These are phyloP conservation scores for Tauraco erythrolophus DNA, from an alignment of 2,113 vertebrate genomes.

Conservation along the genomic window DNA sequence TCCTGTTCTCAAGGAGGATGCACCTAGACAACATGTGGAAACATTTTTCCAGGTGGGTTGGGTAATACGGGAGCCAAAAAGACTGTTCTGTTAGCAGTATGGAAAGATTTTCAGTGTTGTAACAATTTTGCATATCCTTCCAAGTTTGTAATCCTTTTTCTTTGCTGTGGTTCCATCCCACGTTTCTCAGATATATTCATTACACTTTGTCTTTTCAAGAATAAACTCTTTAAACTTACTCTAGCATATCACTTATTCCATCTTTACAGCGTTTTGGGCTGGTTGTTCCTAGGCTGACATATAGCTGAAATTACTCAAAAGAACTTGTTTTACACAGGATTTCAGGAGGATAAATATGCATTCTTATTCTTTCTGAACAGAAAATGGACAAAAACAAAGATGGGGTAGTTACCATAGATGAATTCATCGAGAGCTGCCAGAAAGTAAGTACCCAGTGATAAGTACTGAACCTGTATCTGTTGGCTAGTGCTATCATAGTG, in stretches of 20 bases:
- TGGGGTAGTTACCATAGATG: conserved; percentile 98
- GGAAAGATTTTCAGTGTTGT: neutral
- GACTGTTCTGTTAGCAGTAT: neutral
- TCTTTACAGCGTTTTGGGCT: neutral
- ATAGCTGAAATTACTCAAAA: neutral
- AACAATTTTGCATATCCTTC: neutral
- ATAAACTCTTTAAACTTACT: neutral
- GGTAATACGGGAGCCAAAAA: neutral
- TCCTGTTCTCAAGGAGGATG: conserved; percentile 93
- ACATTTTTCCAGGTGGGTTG: conserved; percentile 92
- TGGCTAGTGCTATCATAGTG: neutral
- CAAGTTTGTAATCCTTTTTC: neutral
- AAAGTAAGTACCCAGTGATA: conserved; percentile 83
- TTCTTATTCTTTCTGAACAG: conserved; percentile 75
- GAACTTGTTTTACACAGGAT: neutral
- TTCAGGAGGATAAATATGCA: neutral
- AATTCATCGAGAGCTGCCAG: conserved; percentile 99
- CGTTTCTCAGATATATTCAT: neutral
- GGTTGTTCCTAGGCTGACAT: neutral
- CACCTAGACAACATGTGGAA: conserved; percentile 94
- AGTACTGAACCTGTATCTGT: neutral
- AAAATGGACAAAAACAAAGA: conserved; percentile 99
- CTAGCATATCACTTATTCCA: neutral
- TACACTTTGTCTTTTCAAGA: neutral
- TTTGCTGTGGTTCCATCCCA: neutral